phyloP scores from a whole-genome alignment of 2,888 invertebrate genomes.

The Aporophyla lueneburgensis region DNA sequence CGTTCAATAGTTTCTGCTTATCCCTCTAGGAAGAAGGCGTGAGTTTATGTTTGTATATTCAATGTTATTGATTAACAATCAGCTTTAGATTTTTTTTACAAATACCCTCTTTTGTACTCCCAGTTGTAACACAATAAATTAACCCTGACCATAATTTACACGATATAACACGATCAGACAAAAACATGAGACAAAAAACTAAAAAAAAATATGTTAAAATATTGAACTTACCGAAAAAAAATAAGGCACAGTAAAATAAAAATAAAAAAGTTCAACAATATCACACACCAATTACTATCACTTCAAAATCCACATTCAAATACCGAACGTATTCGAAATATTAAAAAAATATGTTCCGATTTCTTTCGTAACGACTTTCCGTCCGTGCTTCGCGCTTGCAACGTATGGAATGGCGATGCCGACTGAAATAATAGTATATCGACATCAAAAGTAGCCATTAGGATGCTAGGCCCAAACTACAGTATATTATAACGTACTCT shows the following conservation, averaged over 20 bases:
- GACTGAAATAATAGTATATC: background rate
- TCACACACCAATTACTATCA: slow-evolving; percentile 34
- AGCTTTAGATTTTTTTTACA: background rate
- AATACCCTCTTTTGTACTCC: background rate
- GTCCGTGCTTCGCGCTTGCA: slow-evolving; percentile 40
- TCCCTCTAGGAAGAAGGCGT: too few species aligned
- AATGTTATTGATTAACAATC: background rate
- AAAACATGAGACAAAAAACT: background rate
- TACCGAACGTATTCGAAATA: background rate
- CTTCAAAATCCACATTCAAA: slow-evolving; percentile 25
- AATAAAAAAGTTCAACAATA: background rate
- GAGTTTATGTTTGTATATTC: too few species aligned
- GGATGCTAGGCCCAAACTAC: background rate
- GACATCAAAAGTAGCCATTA: slow-evolving; percentile 10
- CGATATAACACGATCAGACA: too few species aligned
- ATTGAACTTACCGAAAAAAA: slow-evolving; percentile 24
- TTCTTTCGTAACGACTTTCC: background rate
- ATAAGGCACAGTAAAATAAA: background rate
- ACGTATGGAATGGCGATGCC: slow-evolving; percentile 26
- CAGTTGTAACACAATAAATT: background rate
- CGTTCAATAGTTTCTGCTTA: too few species aligned
- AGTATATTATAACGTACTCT: too few species aligned
- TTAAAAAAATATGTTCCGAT: background rate
- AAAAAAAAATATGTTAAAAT: too few species aligned
- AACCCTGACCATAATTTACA: background rate